A percentile compares a stretch with the other conserved stretches of the same genome.
Conservation (phyloP, 2,888 invertebrate species). For the Gibbula magus region DNA sequence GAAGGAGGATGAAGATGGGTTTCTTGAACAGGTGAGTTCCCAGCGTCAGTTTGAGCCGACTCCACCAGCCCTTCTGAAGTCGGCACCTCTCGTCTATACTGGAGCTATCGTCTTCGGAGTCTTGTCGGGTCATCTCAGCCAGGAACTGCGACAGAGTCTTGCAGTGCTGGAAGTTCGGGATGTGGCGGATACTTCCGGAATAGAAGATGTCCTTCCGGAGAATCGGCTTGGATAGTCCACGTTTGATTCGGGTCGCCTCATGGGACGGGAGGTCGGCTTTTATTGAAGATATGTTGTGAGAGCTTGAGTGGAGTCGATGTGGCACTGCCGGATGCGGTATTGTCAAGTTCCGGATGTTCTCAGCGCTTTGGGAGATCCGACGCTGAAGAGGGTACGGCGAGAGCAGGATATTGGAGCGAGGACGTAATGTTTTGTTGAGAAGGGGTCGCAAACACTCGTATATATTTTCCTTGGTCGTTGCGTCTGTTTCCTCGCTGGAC, state of each 20-base stretch:
- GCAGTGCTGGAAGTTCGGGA: constrained; percentile 69
- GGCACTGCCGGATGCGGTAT: neutral
- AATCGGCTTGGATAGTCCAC: constrained; percentile 80
- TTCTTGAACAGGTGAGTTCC: constrained; percentile 48
- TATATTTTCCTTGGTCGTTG: neutral
- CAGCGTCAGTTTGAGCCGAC: constrained; percentile 16
- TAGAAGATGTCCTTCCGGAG: constrained; percentile 92
- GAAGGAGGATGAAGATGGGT: constrained; percentile 52
- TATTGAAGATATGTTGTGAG: neutral
- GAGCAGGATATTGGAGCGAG: neutral
- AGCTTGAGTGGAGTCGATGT: neutral
- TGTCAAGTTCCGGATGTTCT: constrained; percentile 14
- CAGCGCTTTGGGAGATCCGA: constrained; percentile 29
- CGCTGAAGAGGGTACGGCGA: neutral
- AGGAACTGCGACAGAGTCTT: constrained; percentile 36
- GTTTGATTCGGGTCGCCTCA: neutral
- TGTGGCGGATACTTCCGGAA: constrained; percentile 83
- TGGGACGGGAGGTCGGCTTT: neutral
- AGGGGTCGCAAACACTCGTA: neutral
- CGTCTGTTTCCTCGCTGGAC: neutral
- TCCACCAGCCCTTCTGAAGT: neutral
- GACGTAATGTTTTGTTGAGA: neutral
- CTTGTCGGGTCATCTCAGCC: constrained; percentile 35
- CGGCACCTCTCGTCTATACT: neutral
- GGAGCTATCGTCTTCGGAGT: constrained; percentile 14